phyloP scores from a whole-genome alignment of 2,888 invertebrate genomes.

The Thymelicus sylvestris region DNA sequence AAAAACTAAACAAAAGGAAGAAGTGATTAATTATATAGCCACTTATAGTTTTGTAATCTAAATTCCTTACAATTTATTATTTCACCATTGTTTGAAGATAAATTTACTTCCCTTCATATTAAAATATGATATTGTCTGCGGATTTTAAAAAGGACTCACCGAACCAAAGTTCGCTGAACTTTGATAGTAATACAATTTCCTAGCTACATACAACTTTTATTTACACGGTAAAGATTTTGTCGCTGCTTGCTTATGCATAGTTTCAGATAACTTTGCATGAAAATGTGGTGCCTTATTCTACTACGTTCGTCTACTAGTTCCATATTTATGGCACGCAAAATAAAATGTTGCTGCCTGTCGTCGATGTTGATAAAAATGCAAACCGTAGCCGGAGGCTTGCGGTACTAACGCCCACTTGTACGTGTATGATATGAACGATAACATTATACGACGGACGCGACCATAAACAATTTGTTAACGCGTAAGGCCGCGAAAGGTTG shows the following conservation, averaged over 20 bases:
- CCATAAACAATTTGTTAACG: constrained; percentile 43
- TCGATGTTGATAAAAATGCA: constrained; percentile 82
- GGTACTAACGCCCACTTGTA: constrained; percentile 67
- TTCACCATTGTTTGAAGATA: too few species aligned
- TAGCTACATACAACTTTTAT: constrained; percentile 51
- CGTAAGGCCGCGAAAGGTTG: constrained; percentile 44
- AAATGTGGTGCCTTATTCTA: constrained; percentile 64
- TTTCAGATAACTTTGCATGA: constrained; percentile 79
- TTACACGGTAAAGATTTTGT: constrained; percentile 63
- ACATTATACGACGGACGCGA: constrained; percentile 32
- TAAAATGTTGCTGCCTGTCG: constrained; percentile 78
- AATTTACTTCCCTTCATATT: neutral
- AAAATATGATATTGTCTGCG: constrained; percentile 1
- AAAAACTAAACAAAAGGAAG: too few species aligned
- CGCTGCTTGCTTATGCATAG: constrained; percentile 79
- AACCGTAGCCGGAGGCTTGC: constrained; percentile 73
- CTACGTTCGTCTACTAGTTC: constrained; percentile 71
- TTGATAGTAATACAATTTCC: constrained; percentile 28
- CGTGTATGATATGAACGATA: constrained; percentile 54
- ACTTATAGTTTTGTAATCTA: too few species aligned
- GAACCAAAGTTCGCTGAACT: constrained; percentile 12
- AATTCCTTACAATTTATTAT: too few species aligned
- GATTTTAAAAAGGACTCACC: neutral
- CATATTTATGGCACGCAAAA: constrained; percentile 83
- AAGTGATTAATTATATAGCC: too few species aligned